Evolutionary conservation across 2,888 invertebrate genomes (phyloP).

Genomic region (Norana najaformis): DNA sequence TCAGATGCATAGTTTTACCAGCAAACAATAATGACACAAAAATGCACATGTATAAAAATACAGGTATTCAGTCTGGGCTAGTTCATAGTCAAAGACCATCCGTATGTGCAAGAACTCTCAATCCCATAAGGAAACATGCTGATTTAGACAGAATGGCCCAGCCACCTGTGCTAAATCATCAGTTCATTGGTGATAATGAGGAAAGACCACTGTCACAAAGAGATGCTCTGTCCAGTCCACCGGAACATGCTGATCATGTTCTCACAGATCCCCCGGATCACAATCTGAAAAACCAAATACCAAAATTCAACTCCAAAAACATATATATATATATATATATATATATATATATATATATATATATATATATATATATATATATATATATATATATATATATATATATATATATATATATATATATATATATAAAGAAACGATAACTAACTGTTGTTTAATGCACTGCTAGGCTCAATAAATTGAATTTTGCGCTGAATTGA

Average conservation of each 20-base stretch:
- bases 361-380: too few species aligned
- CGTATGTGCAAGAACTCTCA: background rate
- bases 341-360: too few species aligned
- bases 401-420: too few species aligned
- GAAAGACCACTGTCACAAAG: background rate
- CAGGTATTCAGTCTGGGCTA: background rate
- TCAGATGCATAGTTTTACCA: background rate
- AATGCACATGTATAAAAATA: background rate
- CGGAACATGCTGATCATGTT: background rate
- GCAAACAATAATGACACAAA: background rate
- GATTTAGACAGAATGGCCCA: background rate
- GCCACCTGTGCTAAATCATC: background rate
- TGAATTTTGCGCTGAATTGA: background rate
- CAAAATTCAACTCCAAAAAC: background rate
- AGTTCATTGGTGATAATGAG: background rate
- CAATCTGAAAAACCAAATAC: conserved; percentile 1
- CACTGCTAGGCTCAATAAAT: background rate
- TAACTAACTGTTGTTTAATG: background rate
- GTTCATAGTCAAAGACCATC: background rate
- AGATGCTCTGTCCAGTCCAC: background rate
- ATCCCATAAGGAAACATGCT: background rate
- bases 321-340: too few species aligned
- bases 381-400: too few species aligned
- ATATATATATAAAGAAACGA: background rate
- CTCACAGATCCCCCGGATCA: background rate